Percentiles rank a stretch among this genome's conserved stretches.
Evolutionary conservation across 2,888 invertebrate species (phyloP).

Genomic region (Ashinkailepas kermadecensis): DNA sequence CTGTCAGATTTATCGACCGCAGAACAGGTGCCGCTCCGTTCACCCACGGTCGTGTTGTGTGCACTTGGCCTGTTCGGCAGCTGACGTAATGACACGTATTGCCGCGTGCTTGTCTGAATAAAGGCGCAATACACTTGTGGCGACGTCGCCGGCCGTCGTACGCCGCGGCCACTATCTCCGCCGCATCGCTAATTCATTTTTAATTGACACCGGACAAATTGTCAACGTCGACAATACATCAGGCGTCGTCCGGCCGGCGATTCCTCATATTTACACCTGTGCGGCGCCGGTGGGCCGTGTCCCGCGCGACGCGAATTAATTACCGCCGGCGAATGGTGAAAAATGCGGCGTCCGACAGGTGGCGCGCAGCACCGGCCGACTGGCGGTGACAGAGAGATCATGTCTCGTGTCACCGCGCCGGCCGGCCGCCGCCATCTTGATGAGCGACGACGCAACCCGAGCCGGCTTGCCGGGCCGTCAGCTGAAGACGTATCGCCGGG

Average conservation of each 20-base stretch:
- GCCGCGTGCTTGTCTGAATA: too few relatives aligned
- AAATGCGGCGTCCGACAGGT: not conserved
- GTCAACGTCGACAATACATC: slow-evolving; percentile 1
- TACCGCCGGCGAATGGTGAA: not conserved
- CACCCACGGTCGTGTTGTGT: too few relatives aligned
- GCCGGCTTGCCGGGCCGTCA: not conserved
- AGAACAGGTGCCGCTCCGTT: too few relatives aligned
- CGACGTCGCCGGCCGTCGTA: not conserved
- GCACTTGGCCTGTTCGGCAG: too few relatives aligned
- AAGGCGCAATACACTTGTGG: too few relatives aligned
- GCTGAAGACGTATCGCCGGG: not conserved
- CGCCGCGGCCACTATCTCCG: not conserved
- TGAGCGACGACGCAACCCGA: not conserved
- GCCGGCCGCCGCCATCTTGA: slow-evolving; percentile 9
- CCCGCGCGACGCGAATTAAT: slow-evolving; percentile 11
- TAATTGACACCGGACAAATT: slow-evolving; percentile 19
- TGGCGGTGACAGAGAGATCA: slow-evolving; percentile 7
- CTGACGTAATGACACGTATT: too few relatives aligned
- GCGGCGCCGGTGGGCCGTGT: not conserved
- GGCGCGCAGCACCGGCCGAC: not conserved
- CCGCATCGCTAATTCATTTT: slow-evolving; percentile 8
- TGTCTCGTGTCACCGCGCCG: not conserved
- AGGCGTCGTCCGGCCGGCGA: not conserved
- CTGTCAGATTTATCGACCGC: too few relatives aligned
- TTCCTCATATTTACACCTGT: slow-evolving; percentile 18